These are phyloP conservation scores for Conistra vaccinii DNA, from an alignment of 2,888 invertebrate genomes.

Conservation along the genomic window DNA sequence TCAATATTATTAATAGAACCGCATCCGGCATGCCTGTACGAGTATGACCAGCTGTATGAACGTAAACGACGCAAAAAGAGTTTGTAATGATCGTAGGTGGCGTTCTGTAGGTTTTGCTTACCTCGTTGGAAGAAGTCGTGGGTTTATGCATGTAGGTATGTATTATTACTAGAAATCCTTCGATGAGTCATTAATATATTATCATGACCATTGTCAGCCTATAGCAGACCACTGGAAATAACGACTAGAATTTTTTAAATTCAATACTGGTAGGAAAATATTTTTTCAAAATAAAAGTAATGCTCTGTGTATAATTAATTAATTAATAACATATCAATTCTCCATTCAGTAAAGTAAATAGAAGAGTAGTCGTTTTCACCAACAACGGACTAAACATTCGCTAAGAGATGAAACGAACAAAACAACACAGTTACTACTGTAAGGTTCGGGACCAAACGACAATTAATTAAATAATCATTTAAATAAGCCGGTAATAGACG, in stretches of 20 bases:
- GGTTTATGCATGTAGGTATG: too few species aligned
- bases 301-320: neutral
- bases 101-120: neutral
- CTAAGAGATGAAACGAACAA: neutral
- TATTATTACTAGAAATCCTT: neutral
- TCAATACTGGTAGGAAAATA: neutral
- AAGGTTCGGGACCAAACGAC: neutral
- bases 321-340: neutral
- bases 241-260: neutral
- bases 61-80: neutral
- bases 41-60: too few species aligned
- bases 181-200: too few species aligned
- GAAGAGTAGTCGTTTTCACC: too few species aligned
- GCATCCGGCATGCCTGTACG: too few species aligned
- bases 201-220: neutral
- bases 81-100: neutral
- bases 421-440: neutral
- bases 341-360: neutral
- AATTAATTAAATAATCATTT: constrained; percentile 55
- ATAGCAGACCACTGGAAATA: neutral
- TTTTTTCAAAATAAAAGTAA: neutral
- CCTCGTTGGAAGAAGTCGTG: neutral
- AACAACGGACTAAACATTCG: neutral
- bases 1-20: neutral
- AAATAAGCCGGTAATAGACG: constrained; percentile 41